Base-by-base conservation (phyloP, 2,888 invertebrate genomes). In the Pterostichus madidus region DNA sequence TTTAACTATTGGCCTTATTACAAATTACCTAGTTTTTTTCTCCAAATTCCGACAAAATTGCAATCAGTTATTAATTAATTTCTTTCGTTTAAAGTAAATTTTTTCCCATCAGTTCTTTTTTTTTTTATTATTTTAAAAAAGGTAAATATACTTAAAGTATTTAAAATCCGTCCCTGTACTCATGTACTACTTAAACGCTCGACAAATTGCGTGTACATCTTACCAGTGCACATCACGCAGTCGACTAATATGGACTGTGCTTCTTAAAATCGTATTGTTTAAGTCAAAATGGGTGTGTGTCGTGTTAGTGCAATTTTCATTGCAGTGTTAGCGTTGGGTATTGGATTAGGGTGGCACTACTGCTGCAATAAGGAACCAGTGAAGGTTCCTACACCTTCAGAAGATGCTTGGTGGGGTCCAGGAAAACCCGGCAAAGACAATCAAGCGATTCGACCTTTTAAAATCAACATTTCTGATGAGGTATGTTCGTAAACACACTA, bases 331-430 rank as follows among this genome's bases (percentile, higher is more conserved):
- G 64, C 35, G n/a, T 11, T 35, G 7, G 32, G 52, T 52, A 10
- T 10, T 1, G 52, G 52, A 2, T 13, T 32, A 11, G 32, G n/a
- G 7, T 64, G 32, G 35, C n/a, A 32, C 11, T 7, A 31, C 39
- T 64, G 32, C 7, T 35, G 32, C 64, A 32, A 24, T 24, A 24
- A n/a, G 13, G 39, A 32, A 13, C 35, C 32, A 8, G 13, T 13
- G 32, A 31, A 31, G 13, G 39, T 64, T 13, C 7, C 8, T 10
- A n/a, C 86, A 11, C 89, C 88, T 8, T 80, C 86, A 53, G 83
- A 88, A 11, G 86, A 86, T 44, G 89, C 92, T 4, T 89, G 91
- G 17, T 93, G 93, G 89, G 95, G 94, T 94, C 94, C 94, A 0
- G 88, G 90, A 0, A 91, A 91, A 49, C 91, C 91, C 0, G 88